Conservation (phyloP, 2,888 invertebrate genomes). For the Limnephilus rhombicus region DNA sequence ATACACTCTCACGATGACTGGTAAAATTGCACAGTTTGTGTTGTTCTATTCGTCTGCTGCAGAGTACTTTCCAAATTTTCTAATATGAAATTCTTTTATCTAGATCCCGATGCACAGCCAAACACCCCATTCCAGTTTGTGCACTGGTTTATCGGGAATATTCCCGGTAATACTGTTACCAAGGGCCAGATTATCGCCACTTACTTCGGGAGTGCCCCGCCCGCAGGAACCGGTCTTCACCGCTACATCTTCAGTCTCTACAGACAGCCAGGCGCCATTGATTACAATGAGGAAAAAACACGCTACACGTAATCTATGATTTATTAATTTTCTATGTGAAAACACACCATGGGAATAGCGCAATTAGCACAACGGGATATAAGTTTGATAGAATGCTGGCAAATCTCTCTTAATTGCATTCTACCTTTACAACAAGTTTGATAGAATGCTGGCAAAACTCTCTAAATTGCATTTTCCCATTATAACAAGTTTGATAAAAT, state of each 20-base stretch:
- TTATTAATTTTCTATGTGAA: not conserved
- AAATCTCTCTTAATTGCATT: not conserved
- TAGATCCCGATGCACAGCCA: conserved; percentile 69
- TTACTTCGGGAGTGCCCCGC: conserved; percentile 71
- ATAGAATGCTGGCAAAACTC: no score
- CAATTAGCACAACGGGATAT: not conserved
- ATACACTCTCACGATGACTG: conserved; percentile 91
- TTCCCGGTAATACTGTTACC: conserved; percentile 71
- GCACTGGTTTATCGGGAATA: conserved; percentile 72
- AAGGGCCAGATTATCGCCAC: conserved; percentile 71
- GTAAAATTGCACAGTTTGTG: conserved; percentile 71
- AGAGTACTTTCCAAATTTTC: not conserved
- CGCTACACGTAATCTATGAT: conserved; percentile 50
- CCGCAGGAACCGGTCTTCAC: conserved; percentile 69
- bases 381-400: no score
- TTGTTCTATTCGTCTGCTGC: not conserved
- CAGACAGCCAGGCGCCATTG: conserved; percentile 74
- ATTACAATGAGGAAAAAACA: conserved; percentile 79
- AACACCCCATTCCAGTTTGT: not conserved
- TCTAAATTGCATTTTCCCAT: no score
- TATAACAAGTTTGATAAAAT: no score
- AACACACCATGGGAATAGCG: not conserved
- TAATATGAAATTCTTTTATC: not conserved
- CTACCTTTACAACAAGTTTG: no score
- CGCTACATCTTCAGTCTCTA: conserved; percentile 71